Evolutionary conservation across 2,888 invertebrate genomes (phyloP).

Genomic region (Seladonia tumulorum): DNA sequence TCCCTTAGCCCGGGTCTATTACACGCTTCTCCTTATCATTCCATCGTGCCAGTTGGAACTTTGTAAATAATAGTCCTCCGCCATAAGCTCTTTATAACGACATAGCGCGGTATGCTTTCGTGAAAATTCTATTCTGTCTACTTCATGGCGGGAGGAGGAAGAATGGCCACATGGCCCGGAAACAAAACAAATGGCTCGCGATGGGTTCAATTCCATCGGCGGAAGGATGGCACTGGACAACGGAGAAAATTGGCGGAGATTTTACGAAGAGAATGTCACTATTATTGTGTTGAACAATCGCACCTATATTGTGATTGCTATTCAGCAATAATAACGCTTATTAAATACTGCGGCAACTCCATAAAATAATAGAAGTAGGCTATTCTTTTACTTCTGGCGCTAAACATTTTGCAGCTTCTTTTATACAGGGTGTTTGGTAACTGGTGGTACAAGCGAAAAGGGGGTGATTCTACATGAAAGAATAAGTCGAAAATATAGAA

Average conservation of each 20-base stretch:
- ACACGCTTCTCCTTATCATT: constrained; percentile 18
- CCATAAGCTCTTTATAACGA: constrained; percentile 38
- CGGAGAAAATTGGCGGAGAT: neutral
- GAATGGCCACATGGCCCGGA: neutral
- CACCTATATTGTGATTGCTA: too few relatives aligned
- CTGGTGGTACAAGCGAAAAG: too few relatives aligned
- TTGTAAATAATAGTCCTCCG: constrained; percentile 7
- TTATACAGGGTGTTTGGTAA: too few relatives aligned
- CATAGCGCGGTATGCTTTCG: constrained; percentile 20
- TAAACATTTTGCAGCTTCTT: too few relatives aligned
- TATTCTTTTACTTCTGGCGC: neutral
- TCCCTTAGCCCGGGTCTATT: constrained; percentile 23
- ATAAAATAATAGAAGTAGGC: too few relatives aligned
- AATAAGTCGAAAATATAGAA: too few relatives aligned
- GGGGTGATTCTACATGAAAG: too few relatives aligned
- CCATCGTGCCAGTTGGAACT: constrained; percentile 11
- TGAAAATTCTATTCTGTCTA: constrained; percentile 27
- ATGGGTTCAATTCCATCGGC: constrained; percentile 35
- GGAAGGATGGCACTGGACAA: neutral
- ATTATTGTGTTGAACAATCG: neutral
- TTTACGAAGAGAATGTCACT: neutral
- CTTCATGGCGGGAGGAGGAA: neutral
- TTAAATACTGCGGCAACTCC: too few relatives aligned
- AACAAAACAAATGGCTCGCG: constrained; percentile 29
- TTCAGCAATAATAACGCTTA: too few relatives aligned